Conservation (phyloP, 2,888 invertebrate genomes). For the Gymnocheta viridis region DNA sequence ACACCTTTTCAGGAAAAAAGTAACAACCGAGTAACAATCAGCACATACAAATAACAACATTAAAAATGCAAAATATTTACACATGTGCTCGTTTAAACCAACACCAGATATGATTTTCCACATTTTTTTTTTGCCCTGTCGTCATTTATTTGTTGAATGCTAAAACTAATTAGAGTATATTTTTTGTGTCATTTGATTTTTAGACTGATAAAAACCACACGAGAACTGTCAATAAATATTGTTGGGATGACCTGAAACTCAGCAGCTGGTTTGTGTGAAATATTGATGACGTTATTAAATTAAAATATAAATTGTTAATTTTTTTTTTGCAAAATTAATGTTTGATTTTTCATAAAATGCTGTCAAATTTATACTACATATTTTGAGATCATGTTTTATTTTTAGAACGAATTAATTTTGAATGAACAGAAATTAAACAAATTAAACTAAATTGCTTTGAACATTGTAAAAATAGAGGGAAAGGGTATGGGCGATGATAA, state of each 20-base stretch:
- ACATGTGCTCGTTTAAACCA: background rate
- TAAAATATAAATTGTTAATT: background rate
- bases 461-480: no score
- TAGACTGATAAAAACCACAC: slow-evolving; percentile 42
- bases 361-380: background rate
- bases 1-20: slow-evolving; percentile 22
- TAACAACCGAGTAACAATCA: background rate
- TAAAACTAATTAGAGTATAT: slow-evolving; percentile 34
- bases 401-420: no score
- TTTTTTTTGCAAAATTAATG: background rate
- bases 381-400: background rate
- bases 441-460: no score
- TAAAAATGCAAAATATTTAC: background rate
- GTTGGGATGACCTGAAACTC: background rate
- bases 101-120: background rate
- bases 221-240: slow-evolving; percentile 43
- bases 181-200: slow-evolving; percentile 2
- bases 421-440: no score
- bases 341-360: background rate
- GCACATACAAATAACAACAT: background rate
- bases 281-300: slow-evolving; percentile 5
- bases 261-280: background rate
- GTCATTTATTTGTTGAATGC: slow-evolving; percentile 35
- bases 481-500: no score
- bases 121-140: background rate